Base-by-base conservation (phyloP, 2,888 invertebrate genomes). In the Volucella zonaria region DNA sequence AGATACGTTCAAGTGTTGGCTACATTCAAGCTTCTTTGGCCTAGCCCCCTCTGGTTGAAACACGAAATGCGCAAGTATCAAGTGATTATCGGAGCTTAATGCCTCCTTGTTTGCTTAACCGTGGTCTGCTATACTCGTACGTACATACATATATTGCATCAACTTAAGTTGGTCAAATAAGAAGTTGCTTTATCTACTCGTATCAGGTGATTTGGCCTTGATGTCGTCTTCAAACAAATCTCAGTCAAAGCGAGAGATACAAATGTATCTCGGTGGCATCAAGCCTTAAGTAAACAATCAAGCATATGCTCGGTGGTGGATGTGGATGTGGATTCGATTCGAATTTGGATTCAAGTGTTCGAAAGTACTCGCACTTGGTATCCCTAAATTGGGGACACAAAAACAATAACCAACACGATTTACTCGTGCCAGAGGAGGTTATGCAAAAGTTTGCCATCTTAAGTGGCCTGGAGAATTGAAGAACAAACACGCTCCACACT, bases 401-500 rank as follows among this genome's bases (percentile, higher is more conserved):
- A 54, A 61, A 18, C 71, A 73, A 73, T 54, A 74, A 64, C 51
- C 54, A 64, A 74, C 23, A n/a, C 64, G 42, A 75, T 58, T 47
- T 42, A 42, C n/a, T n/a, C n/a, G n/a, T n/a, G n/a, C 12, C 9
- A 31, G 31, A 8, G 9, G 64, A 66, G 75, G 66, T 75, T 75
- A 75, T 58, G 66, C 66, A 75, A 75, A 31, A 66, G 66, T 42
- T 66, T 66, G 66, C 64, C 74, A 56, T 9, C 43, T 49, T 40
- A 75, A 58, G 66, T 75, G 75, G 49, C 49, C 6, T 31, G 6
- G 6, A 2, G 51, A 38, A 42, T 66, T 59, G 59, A 76, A 76
- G 59, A 56, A 67, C 45, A 64, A 47, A 68, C 64, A 70, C 70
- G 43, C 40, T 76, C 54, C 62, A 38, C 56, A 80, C 80, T 75